Base-by-base conservation (phyloP, 2,888 invertebrate genomes). In the Cephus pygmeus region DNA sequence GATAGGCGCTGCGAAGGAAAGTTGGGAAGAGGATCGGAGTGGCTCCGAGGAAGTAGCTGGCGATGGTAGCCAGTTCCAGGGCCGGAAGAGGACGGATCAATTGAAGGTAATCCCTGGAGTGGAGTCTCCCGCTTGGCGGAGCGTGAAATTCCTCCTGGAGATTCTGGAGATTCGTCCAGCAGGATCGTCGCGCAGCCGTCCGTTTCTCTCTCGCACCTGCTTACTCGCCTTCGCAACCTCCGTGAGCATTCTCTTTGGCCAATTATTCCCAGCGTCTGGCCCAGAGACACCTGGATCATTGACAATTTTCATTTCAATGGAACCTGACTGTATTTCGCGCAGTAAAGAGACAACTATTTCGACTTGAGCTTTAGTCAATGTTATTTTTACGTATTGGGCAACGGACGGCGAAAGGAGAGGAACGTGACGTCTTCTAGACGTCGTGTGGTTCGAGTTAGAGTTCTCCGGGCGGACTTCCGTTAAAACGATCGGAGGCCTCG, bases 61-160 rank as follows among this genome's bases (percentile, higher is more conserved):
- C 1, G 12, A 30, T 30, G 69, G 69, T 31, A 33, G 33, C 30
- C n/a, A 69, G 40, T 33, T 33, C 30, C 69, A 79, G 79, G 78
- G 78, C 79, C 83, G 81, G 83, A 81, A 82, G 87, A 88, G 87
- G 85, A 84, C 85, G 89, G 89, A 89, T 89, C 89, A 88, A 89
- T 89, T 89, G 88, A 86, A 89, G 89, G 89, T 89, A 89, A 89
- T 89, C 89, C 90, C 89, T 87, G 85, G 89, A 88, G 89, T 89
- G 87, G 88, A 89, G 88, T 89, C 89, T 88, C 86, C 85, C 81
- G 89, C 89, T 89, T 85, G 85, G 85, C 84, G 83, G 85, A 89
- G 89, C 89, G 86, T 89, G 89, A 89, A 89, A 89, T 89, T 89
- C 88, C 87, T 89, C 89, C 88, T 89, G 87, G 35, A 40, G 36